Percentiles rank a stretch among this genome's conserved stretches.
Evolutionary conservation across 1,140 invertebrate genomes (phyloP).

Genomic region (Carcinoscorpius rotundicauda): DNA sequence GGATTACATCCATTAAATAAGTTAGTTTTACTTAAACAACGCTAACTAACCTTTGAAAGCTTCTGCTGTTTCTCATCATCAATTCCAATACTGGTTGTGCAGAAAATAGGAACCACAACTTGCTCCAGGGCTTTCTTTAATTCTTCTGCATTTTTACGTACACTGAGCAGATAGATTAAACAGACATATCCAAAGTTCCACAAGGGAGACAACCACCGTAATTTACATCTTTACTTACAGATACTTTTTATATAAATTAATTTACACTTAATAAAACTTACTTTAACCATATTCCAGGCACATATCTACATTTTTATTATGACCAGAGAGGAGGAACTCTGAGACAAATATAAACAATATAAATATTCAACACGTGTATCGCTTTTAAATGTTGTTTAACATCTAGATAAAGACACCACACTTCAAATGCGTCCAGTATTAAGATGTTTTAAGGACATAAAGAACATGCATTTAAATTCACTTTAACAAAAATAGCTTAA

Average conservation of each 20-base stretch:
- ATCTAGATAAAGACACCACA: neutral
- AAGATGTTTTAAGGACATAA: neutral
- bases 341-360: too few relatives aligned
- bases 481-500: neutral
- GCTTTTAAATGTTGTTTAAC: neutral
- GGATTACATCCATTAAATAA: too few relatives aligned
- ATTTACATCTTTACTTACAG: neutral
- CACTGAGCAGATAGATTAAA: constrained; percentile 46
- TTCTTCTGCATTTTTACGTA: constrained; percentile 83
- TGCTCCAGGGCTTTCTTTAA: constrained; percentile 81
- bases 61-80: constrained; percentile 74
- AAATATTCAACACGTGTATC: too few relatives aligned
- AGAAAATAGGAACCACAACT: constrained; percentile 94
- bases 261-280: neutral
- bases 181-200: neutral
- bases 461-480: neutral
- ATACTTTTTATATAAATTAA: neutral
- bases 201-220: too few relatives aligned
- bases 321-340: too few relatives aligned
- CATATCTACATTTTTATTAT: too few relatives aligned
- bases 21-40: too few relatives aligned
- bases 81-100: constrained; percentile 68
- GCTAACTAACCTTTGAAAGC: constrained; percentile 55
- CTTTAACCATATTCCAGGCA: neutral
- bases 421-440: neutral